Evolutionary conservation across 2,888 invertebrate genomes (phyloP).

Genomic region (Pherbina coryleti): DNA sequence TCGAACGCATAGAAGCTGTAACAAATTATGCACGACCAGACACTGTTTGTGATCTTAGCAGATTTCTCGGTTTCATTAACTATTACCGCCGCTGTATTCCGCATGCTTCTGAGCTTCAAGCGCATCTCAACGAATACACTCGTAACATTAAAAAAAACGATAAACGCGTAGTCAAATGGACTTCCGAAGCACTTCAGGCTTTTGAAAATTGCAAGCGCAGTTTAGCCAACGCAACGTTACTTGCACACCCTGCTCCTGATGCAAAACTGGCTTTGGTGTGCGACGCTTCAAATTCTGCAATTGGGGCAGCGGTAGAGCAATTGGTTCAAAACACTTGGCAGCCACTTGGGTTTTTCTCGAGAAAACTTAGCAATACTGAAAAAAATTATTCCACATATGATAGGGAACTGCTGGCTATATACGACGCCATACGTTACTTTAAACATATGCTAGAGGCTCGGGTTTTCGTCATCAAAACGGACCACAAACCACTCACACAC

Average conservation of each 20-base stretch:
- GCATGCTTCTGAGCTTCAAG: constrained; percentile 4
- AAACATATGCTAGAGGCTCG: constrained; percentile 6
- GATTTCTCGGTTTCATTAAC: no score
- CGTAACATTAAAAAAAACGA: constrained; percentile 1
- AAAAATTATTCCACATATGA: constrained; percentile 41
- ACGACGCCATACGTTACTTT: constrained; percentile 33
- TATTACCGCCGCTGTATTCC: constrained; percentile 16
- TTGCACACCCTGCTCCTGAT: no score
- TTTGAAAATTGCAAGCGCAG: constrained; percentile 31
- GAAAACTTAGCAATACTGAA: constrained; percentile 52
- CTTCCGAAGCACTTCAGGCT: neutral
- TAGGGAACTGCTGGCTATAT: constrained; percentile 43
- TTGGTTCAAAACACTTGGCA: constrained; percentile 34
- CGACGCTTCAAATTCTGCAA: no score
- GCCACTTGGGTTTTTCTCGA: constrained; percentile 55
- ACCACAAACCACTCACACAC: constrained; percentile 48
- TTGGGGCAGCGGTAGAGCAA: constrained; percentile 44
- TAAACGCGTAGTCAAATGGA: neutral
- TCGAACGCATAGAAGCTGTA: constrained; percentile 1
- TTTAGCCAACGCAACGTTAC: no score
- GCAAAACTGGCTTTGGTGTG: no score
- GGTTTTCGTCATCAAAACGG: constrained; percentile 48
- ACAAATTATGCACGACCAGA: constrained; percentile 4
- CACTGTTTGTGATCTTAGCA: constrained; percentile 10
- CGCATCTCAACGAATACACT: neutral